Base-by-base conservation (phyloP, 2,113 vertebrate species). In the Heteronetta atricapilla region DNA sequence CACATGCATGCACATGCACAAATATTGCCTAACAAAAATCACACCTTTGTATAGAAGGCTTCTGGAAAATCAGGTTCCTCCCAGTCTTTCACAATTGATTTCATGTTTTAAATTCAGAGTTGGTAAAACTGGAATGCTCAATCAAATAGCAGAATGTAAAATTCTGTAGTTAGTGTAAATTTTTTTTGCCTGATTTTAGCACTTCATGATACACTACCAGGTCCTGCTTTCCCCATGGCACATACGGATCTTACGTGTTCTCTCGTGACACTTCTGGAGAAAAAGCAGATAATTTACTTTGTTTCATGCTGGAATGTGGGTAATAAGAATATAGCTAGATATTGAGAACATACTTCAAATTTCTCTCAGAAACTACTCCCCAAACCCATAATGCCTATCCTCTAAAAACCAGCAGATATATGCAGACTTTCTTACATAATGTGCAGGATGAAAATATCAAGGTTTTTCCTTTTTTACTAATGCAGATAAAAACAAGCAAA, bases 1-100 rank as follows among this genome's bases (percentile, higher is more conserved):
- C 15, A 17, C 4, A 0, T 10, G 3, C 17, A 20, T 15, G 20
- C 8, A 20, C 4, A 1, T 34, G 20, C 63, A 36, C 9, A 42
- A 42, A 6, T 29, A 26, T 17, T 59, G 42, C 33, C 64, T 55
- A n/a, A 23, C 69, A 44, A 59, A 72, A 84, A 40, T 1, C 1
- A 23, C 5, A 44, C 11, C 33, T 88, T 86, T 75, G 13, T 68
- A 13, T 23, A 38, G 38, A 64, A 76, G 17, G 17, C 21, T 81
- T 74, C 62, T 62, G 69, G 29, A 60, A 90, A 75, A 58, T 77
- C 33, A 34, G 5, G 14, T 64, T 79, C n/a, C 69, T 76, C 78
- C 66, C 44, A 66, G 0, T 87, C 70, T 87, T 77, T 79, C 55
- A n/a, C 28, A 53, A 13, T 26, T 72, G 75, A 28, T 11, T 70